Evolutionary conservation across 2,797 vertebrate genomes (phyloP).

Genomic region (Microcaecilia unicolor): DNA sequence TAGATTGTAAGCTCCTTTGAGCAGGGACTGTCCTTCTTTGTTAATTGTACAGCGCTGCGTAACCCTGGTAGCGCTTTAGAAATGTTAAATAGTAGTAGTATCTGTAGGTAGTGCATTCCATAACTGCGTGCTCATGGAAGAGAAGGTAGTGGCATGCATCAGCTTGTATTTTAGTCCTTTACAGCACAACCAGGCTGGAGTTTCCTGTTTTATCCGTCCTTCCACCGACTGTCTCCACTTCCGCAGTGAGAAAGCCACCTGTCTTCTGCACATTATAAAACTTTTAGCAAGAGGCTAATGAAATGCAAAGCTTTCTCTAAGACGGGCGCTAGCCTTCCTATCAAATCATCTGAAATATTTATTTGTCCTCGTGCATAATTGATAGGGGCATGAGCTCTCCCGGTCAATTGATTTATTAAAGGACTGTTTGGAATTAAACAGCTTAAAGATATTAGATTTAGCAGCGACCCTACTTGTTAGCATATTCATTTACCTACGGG

Average conservation of each 20-base stretch:
- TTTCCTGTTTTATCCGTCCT: too few relatives aligned
- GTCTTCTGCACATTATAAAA: slow-evolving; percentile 63
- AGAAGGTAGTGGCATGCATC: too few relatives aligned
- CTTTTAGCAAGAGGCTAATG: slow-evolving; percentile 72
- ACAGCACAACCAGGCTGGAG: too few relatives aligned
- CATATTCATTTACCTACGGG: slow-evolving; percentile 83
- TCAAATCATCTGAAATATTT: slow-evolving; percentile 81
- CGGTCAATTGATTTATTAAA: slow-evolving; percentile 82
- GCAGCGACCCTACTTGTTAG: slow-evolving; percentile 75
- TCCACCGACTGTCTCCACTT: not conserved
- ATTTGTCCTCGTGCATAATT: slow-evolving; percentile 81
- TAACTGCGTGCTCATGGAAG: too few relatives aligned
- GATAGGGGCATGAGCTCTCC: slow-evolving; percentile 77
- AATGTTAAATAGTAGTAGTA: too few relatives aligned
- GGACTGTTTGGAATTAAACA: slow-evolving; percentile 81
- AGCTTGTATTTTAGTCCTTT: too few relatives aligned
- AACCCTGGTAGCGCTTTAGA: too few relatives aligned
- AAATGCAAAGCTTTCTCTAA: slow-evolving; percentile 73
- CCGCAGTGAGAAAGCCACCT: slow-evolving; percentile 30
- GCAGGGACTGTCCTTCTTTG: too few relatives aligned
- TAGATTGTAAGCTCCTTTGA: too few relatives aligned
- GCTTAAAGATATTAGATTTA: slow-evolving; percentile 85
- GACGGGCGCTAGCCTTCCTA: slow-evolving; percentile 61
- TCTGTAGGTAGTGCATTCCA: too few relatives aligned
- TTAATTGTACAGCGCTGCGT: too few relatives aligned